These are phyloP conservation scores for Dasypolia templi DNA, from an alignment of 2,888 invertebrate species.

Conservation along the genomic window DNA sequence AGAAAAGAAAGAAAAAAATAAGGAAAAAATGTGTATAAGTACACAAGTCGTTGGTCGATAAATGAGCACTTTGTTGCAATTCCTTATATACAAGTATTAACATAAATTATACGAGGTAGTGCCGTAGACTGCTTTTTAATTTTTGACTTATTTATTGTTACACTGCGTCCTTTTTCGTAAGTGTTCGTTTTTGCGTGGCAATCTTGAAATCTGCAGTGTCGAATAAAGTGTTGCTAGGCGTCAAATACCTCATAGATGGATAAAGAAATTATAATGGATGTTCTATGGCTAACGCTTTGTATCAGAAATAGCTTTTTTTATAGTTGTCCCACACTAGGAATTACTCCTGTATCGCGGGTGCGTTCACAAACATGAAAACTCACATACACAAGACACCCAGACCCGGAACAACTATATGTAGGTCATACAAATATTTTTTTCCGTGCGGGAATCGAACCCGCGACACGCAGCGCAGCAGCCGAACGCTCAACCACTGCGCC, in stretches of 20 bases:
- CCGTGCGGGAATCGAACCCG: too few relatives aligned
- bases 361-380: too few relatives aligned
- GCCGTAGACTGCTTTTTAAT: constrained; percentile 31
- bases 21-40: constrained; percentile 46
- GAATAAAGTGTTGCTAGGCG: neutral
- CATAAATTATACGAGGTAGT: constrained; percentile 57
- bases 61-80: constrained; percentile 55
- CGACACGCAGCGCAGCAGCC: too few relatives aligned
- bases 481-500: too few relatives aligned
- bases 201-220: constrained; percentile 25
- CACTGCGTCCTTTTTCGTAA: neutral
- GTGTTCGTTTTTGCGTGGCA: neutral
- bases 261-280: too few relatives aligned
- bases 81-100: constrained; percentile 58
- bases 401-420: too few relatives aligned
- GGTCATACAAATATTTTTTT: too few relatives aligned
- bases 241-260: neutral
- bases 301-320: too few relatives aligned
- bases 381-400: too few relatives aligned
- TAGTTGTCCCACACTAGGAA: too few relatives aligned
- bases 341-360: too few relatives aligned
- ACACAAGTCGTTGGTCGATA: constrained; percentile 60
- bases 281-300: too few relatives aligned
- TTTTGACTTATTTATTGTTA: constrained; percentile 22
- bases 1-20: constrained; percentile 55